Evolutionary conservation across 2,888 invertebrate genomes (phyloP).

Genomic region (Galeruca laticollis): DNA sequence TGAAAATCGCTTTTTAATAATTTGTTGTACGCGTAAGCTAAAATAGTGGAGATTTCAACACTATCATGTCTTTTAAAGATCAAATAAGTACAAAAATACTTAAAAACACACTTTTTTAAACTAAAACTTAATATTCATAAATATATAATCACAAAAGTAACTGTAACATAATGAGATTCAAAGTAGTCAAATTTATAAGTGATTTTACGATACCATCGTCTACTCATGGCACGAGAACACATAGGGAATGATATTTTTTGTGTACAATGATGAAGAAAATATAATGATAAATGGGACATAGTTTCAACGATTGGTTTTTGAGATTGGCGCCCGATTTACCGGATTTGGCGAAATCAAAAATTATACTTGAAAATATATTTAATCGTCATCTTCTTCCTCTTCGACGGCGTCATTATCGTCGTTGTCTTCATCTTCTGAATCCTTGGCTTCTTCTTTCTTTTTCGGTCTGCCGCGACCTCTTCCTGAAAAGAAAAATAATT

Average conservation of each 20-base stretch:
- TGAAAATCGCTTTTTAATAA: no score
- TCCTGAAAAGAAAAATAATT: conserved; percentile 31
- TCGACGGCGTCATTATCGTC: conserved; percentile 66
- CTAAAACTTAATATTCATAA: background rate
- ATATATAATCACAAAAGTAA: background rate
- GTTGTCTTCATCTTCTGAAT: conserved; percentile 64
- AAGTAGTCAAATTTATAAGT: conserved; percentile 6
- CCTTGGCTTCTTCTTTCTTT: conserved; percentile 64
- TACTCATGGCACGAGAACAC: conserved; percentile 31
- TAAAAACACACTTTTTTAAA: conserved; percentile 1
- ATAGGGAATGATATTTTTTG: conserved; percentile 37
- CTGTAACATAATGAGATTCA: background rate
- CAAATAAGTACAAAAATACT: background rate
- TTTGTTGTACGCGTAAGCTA: background rate
- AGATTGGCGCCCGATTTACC: conserved; percentile 14
- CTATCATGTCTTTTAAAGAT: background rate
- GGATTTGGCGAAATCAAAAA: conserved; percentile 19
- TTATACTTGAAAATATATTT: conserved; percentile 14
- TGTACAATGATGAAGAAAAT: conserved; percentile 3
- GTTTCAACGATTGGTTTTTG: conserved; percentile 16
- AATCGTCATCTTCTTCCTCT: conserved; percentile 59
- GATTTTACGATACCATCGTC: background rate
- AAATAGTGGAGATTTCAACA: conserved; percentile 1
- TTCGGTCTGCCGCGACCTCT: conserved; percentile 67
- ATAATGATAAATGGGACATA: conserved; percentile 2